These are phyloP conservation scores for Ophion obscuratus DNA, from an alignment of 2,888 invertebrate species.

Conservation along the genomic window DNA sequence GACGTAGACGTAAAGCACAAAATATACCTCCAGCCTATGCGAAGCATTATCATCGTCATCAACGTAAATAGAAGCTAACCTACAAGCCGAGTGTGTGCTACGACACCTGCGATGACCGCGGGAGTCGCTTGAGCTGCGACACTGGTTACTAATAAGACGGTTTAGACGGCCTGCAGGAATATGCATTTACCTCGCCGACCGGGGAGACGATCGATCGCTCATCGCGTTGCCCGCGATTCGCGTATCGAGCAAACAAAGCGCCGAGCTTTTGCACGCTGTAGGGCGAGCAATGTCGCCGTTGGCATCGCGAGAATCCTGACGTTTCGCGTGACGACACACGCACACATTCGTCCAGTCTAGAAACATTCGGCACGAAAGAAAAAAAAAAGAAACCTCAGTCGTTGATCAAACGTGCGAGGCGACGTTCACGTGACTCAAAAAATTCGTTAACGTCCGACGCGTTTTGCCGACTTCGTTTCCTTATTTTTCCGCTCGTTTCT, in stretches of 20 bases:
- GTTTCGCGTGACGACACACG: not conserved
- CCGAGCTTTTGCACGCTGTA: conserved; percentile 45
- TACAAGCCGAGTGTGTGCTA: no score
- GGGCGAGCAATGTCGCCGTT: conserved; percentile 49
- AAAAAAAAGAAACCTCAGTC: conserved; percentile 7
- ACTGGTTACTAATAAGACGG: no score
- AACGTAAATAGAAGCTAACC: no score
- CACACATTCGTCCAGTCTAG: not conserved
- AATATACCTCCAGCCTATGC: no score
- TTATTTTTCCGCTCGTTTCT: not conserved
- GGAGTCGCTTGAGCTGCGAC: no score
- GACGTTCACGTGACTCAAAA: not conserved
- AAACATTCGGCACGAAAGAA: not conserved
- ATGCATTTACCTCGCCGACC: not conserved
- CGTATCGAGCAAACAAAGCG: conserved; percentile 78
- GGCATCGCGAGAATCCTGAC: conserved; percentile 32
- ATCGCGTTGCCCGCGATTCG: conserved; percentile 31
- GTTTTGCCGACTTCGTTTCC: not conserved
- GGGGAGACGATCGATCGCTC: not conserved
- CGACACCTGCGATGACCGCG: no score
- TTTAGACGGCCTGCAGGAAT: not conserved
- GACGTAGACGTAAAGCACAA: no score
- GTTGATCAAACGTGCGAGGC: not conserved
- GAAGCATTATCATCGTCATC: no score
- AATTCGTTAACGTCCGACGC: not conserved